Evolutionary conservation across 2,113 vertebrate species (phyloP).

Genomic region (Dasyornis broadbenti): DNA sequence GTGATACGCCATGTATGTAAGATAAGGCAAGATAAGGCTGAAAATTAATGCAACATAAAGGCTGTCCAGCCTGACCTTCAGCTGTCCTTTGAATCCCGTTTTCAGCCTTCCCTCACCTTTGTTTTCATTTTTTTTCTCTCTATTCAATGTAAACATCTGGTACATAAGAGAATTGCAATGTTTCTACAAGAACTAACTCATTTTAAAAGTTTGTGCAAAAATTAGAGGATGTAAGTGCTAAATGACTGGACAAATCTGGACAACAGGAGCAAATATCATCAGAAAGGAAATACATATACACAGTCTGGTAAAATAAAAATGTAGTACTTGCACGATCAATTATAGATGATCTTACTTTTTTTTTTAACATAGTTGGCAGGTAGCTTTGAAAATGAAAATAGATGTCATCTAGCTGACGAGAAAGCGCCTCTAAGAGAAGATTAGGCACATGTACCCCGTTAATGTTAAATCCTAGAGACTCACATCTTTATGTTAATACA

Average conservation of each 20-base stretch:
- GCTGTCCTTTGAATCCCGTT: neutral
- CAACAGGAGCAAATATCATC: neutral
- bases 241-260: neutral
- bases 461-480: constrained; percentile 25
- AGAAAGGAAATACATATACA: neutral
- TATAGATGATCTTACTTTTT: neutral
- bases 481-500: constrained; percentile 35
- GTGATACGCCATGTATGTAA: neutral
- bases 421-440: neutral
- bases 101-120: neutral
- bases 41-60: neutral
- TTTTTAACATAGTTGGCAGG: neutral
- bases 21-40: neutral
- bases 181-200: neutral
- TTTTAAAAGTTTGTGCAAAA: neutral
- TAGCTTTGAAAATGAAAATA: neutral
- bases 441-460: constrained; percentile 15
- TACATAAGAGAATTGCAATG: neutral
- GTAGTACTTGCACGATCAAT: neutral
- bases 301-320: neutral
- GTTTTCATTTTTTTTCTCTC: neutral
- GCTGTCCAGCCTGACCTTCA: neutral
- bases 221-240: neutral
- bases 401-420: neutral
- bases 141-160: neutral